Conservation (phyloP, 2,797 vertebrate species). For the Rhadinocentrus ornatus region DNA sequence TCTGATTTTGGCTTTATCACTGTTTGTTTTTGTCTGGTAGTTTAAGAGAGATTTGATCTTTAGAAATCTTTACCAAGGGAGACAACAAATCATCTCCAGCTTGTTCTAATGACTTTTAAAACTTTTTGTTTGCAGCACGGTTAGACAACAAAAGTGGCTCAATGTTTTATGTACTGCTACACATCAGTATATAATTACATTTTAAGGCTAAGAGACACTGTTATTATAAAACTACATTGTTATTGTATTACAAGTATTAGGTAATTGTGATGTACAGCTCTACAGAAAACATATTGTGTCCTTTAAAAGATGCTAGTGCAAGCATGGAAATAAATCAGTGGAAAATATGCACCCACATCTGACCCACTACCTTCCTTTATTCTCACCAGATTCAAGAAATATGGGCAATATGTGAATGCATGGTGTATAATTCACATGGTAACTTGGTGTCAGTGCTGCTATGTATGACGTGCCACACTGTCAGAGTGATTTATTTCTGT, state of each 20-base stretch:
- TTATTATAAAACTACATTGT: background rate
- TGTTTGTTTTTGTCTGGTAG: slow-evolving; percentile 78
- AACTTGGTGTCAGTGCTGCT: slow-evolving; percentile 8
- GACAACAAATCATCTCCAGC: slow-evolving; percentile 71
- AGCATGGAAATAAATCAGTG: background rate
- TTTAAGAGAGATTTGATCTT: slow-evolving; percentile 79
- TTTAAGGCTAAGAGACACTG: background rate
- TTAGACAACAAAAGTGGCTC: slow-evolving; percentile 16
- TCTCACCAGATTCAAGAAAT: slow-evolving; percentile 2
- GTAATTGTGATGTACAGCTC: background rate
- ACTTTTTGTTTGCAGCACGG: slow-evolving; percentile 67
- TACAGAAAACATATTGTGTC: background rate
- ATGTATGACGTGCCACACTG: slow-evolving; percentile 15
- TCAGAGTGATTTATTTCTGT: slow-evolving; percentile 21
- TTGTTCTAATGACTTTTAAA: slow-evolving; percentile 77
- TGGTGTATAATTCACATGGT: background rate
- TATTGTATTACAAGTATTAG: background rate
- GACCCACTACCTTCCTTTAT: background rate
- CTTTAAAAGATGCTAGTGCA: background rate
- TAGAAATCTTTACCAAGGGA: slow-evolving; percentile 76
- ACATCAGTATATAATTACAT: background rate
- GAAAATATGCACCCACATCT: slow-evolving; percentile 1
- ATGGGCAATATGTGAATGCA: background rate
- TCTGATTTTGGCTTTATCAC: slow-evolving; percentile 82
- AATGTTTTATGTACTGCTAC: slow-evolving; percentile 6